Evolutionary conservation across 2,797 vertebrate species (phyloP).

Genomic region (Sebastes matsubarae): DNA sequence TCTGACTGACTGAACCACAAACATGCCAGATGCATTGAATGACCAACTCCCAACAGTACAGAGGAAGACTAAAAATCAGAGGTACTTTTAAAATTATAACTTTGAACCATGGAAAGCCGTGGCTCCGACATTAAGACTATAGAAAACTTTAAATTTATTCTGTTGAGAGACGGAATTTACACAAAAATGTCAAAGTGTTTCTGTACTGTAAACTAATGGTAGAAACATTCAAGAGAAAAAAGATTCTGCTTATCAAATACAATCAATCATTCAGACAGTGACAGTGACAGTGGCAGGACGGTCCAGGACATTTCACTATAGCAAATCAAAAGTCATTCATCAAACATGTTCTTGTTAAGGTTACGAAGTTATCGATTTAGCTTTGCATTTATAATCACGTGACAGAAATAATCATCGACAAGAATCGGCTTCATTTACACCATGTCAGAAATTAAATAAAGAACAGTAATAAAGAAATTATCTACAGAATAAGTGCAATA

Average conservation of each 20-base stretch:
- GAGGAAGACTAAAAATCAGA: not conserved
- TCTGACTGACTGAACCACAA: not conserved
- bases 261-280: constrained; percentile 23
- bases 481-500: constrained; percentile 66
- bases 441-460: constrained; percentile 41
- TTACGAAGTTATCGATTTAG: constrained; percentile 39
- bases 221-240: constrained; percentile 29
- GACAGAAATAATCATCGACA: constrained; percentile 46
- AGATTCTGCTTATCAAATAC: constrained; percentile 18
- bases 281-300: constrained; percentile 21
- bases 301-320: constrained; percentile 9
- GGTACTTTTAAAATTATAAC: not conserved
- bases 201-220: constrained; percentile 18
- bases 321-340: constrained; percentile 37
- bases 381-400: constrained; percentile 42
- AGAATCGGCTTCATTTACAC: constrained; percentile 57
- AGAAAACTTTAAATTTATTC: constrained; percentile 20
- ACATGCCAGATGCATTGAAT: not conserved
- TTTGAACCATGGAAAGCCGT: not conserved
- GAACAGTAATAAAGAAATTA: constrained; percentile 34
- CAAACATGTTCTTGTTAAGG: not conserved
- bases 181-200: not conserved
- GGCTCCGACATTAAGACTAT: not conserved
- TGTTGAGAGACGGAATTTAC: constrained; percentile 12
- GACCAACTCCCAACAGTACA: not conserved